A percentile compares a stretch with the other conserved stretches of the same genome.
Evolutionary conservation across 2,888 invertebrate species (phyloP).

Genomic region (Bombylius discolor): DNA sequence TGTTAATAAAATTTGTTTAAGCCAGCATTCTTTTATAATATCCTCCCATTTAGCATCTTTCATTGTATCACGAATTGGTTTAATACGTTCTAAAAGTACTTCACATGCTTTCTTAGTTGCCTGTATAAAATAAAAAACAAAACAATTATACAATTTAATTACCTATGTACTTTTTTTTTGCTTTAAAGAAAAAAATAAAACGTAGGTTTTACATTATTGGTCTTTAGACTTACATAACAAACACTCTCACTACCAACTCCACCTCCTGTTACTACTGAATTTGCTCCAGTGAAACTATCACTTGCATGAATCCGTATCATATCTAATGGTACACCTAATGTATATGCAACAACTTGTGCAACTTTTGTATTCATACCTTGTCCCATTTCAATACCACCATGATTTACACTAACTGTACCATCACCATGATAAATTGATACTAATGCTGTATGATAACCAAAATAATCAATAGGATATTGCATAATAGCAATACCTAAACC

Average conservation of each 20-base stretch:
- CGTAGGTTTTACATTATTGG: no score
- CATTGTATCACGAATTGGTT: slow-evolving; percentile 42
- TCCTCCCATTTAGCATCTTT: slow-evolving; percentile 42
- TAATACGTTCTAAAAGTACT: slow-evolving; percentile 41
- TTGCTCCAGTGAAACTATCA: slow-evolving; percentile 46
- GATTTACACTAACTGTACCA: slow-evolving; percentile 50
- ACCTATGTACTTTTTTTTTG: not conserved
- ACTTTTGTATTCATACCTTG: slow-evolving; percentile 62
- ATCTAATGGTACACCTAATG: slow-evolving; percentile 49
- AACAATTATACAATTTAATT: slow-evolving; percentile 38
- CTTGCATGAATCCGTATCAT: slow-evolving; percentile 48
- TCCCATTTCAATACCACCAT: slow-evolving; percentile 56
- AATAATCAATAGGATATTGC: slow-evolving; percentile 42
- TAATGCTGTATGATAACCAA: slow-evolving; percentile 40
- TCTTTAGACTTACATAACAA: slow-evolving; percentile 30
- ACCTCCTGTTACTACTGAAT: slow-evolving; percentile 48
- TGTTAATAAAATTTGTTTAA: slow-evolving; percentile 41
- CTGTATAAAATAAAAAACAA: slow-evolving; percentile 44
- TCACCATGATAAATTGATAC: slow-evolving; percentile 55
- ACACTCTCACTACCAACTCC: slow-evolving; percentile 53
- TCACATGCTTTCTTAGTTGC: slow-evolving; percentile 46
- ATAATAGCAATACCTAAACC: slow-evolving; percentile 51
- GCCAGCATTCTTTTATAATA: slow-evolving; percentile 39
- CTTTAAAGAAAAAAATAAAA: no score
- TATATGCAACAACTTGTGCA: slow-evolving; percentile 56